Evolutionary conservation across 2,113 vertebrate genomes (phyloP).

Genomic region (Callionymus lyra): DNA sequence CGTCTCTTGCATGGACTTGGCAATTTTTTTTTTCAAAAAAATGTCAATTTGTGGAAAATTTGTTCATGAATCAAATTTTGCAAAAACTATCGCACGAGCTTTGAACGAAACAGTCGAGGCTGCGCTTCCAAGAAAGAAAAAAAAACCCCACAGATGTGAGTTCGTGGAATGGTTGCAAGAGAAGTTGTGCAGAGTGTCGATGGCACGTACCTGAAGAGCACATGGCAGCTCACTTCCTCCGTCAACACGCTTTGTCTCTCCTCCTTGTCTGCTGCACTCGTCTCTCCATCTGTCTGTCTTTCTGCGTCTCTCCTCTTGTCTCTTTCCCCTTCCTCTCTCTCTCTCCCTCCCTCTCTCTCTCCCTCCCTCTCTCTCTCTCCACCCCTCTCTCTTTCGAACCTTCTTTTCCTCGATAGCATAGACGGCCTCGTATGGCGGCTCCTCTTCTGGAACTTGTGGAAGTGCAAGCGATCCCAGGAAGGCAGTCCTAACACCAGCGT

Average conservation of each 20-base stretch:
- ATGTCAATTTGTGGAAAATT: too few species aligned
- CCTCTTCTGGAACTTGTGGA: constrained; percentile 30
- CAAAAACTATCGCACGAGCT: too few species aligned
- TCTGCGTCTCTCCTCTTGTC: constrained; percentile 39
- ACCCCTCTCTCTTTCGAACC: constrained; percentile 4
- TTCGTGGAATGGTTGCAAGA: neutral
- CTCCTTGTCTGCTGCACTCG: constrained; percentile 33
- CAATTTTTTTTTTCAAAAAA: constrained; percentile 6
- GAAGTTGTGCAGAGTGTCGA: constrained; percentile 1
- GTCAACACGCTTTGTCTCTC: constrained; percentile 60
- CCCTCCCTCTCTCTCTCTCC: constrained; percentile 13
- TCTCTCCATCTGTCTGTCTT: constrained; percentile 52
- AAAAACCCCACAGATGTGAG: too few species aligned
- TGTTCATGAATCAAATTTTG: too few species aligned
- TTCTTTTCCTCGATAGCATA: constrained; percentile 3
- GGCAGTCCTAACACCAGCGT: constrained; percentile 49
- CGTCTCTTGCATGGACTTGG: constrained; percentile 21
- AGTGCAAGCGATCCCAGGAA: constrained; percentile 53
- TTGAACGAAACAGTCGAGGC: too few species aligned
- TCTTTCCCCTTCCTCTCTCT: constrained; percentile 20
- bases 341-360: constrained; percentile 14
- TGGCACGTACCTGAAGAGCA: constrained; percentile 61
- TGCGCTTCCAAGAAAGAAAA: too few species aligned
- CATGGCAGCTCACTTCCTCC: constrained; percentile 58
- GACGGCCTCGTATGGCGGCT: neutral